Evolutionary conservation across 1,140 invertebrate species (phyloP).

Genomic region (Bombus pascuorum): DNA sequence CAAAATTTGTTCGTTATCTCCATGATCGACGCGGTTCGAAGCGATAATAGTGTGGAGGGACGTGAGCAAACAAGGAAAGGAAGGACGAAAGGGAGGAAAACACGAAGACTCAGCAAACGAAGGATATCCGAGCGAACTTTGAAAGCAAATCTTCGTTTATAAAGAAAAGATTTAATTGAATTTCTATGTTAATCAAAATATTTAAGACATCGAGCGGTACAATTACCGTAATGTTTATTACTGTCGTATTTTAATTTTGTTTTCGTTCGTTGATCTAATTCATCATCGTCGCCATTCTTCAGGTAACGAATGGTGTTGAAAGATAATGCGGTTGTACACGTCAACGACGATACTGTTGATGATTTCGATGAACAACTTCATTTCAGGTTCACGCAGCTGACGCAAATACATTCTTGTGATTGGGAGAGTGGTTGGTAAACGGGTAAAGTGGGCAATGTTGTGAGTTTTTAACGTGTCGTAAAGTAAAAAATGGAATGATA

Average conservation of each 20-base stretch:
- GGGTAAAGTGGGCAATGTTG: conserved; percentile 3
- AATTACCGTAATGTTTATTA: too few species aligned
- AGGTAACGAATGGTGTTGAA: too few species aligned
- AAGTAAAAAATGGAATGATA: conserved; percentile 47
- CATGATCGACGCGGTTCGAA: neutral
- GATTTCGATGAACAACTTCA: conserved; percentile 30
- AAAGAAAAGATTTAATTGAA: neutral
- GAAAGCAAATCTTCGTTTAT: too few species aligned
- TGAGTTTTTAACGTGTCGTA: conserved; percentile 52
- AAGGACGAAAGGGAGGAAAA: neutral
- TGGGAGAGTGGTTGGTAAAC: neutral
- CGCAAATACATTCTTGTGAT: too few species aligned
- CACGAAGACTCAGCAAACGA: neutral
- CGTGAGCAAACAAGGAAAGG: neutral
- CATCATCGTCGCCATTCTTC: too few species aligned
- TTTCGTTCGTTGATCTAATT: neutral
- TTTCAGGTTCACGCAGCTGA: too few species aligned
- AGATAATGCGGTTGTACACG: neutral
- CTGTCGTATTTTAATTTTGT: neutral
- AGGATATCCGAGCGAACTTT: too few species aligned
- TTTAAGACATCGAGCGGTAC: too few species aligned
- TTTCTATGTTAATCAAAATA: neutral
- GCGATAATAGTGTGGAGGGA: neutral
- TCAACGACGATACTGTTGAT: neutral
- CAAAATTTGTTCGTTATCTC: conserved; percentile 2